Conservation (phyloP, 2,113 vertebrate genomes). For the Syrrhaptes paradoxus region DNA sequence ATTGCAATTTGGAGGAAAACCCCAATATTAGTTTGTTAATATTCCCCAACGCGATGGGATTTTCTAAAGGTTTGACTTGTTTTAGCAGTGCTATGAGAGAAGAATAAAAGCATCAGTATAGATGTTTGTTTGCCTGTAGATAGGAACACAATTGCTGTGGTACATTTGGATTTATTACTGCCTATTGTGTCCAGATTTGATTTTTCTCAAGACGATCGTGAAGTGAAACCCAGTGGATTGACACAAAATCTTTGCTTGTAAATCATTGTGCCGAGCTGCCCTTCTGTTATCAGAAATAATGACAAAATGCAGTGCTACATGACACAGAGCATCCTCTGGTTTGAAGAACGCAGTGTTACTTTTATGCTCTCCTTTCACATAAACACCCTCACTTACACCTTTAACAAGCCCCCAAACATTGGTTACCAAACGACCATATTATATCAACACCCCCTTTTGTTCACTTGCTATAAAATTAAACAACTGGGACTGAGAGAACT, state of each 20-base stretch:
- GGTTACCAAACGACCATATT: conserved; percentile 57
- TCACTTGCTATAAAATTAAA: conserved; percentile 73
- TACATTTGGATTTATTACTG: background rate
- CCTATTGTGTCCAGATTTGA: background rate
- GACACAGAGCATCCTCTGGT: background rate
- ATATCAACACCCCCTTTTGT: conserved; percentile 62
- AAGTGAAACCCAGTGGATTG: conserved; percentile 12
- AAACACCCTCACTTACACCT: conserved; percentile 62
- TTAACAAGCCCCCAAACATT: conserved; percentile 73
- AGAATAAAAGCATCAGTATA: background rate
- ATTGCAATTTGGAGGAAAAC: background rate
- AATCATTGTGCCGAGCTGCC: background rate
- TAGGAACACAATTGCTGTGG: background rate
- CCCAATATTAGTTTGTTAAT: background rate
- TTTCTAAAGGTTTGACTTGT: background rate
- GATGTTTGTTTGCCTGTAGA: background rate
- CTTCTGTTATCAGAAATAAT: background rate
- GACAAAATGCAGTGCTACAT: background rate
- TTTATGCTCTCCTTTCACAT: conserved; percentile 47
- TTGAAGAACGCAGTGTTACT: conserved; percentile 52
- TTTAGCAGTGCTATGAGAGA: background rate
- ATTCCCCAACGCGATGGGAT: background rate
- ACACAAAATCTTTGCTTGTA: background rate
- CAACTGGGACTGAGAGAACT: conserved; percentile 71
- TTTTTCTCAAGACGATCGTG: conserved; percentile 23